Evolutionary conservation across 2,888 invertebrate species (phyloP).

Genomic region (Eristalis arbustorum): DNA sequence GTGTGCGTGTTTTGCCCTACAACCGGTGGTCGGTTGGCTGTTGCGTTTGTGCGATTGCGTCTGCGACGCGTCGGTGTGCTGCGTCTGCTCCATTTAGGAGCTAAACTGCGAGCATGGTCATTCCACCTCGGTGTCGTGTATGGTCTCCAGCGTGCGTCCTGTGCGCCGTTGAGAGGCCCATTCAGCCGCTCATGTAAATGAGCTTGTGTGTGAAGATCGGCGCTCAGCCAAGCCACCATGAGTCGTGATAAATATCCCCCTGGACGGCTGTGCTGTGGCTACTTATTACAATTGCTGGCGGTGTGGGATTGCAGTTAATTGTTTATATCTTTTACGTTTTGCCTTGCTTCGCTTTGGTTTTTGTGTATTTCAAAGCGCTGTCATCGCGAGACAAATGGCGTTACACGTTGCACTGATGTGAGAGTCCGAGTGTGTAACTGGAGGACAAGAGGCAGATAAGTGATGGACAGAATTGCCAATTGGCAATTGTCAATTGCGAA

Average conservation of each 20-base stretch:
- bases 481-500: conserved; percentile 22
- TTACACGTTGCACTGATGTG: conserved; percentile 64
- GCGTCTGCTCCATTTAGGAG: conserved; percentile 63
- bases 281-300: conserved; percentile 49
- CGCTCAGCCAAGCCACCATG: conserved; percentile 52
- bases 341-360: conserved; percentile 6
- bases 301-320: conserved; percentile 62
- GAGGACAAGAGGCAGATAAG: conserved; percentile 37
- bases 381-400: conserved; percentile 68
- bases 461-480: conserved; percentile 68
- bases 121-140: conserved; percentile 49
- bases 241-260: conserved; percentile 63
- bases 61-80: not conserved
- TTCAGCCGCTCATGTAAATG: conserved; percentile 65
- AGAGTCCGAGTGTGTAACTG: conserved; percentile 30
- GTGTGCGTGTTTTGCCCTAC: conserved; percentile 40
- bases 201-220: conserved; percentile 61
- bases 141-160: conserved; percentile 62
- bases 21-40: conserved; percentile 20
- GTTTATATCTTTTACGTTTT: conserved; percentile 37
- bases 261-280: conserved; percentile 17
- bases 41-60: not conserved
- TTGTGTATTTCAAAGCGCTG: conserved; percentile 26
- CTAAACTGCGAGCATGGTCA: conserved; percentile 53
- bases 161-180: conserved; percentile 51